phyloP scores from a whole-genome alignment of 2,888 invertebrate genomes.

The Lepidocyrtoides sp. region DNA sequence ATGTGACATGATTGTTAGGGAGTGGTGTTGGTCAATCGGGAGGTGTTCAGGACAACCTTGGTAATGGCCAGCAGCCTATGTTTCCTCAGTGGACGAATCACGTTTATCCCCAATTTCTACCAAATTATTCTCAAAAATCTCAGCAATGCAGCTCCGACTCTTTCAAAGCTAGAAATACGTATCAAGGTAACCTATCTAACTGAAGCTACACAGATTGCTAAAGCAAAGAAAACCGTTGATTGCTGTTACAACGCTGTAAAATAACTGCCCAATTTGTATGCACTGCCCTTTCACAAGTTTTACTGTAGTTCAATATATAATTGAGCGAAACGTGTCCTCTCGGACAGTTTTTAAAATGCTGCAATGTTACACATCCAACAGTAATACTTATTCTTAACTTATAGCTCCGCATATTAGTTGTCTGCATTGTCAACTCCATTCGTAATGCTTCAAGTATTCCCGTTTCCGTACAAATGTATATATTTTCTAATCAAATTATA shows the following conservation, averaged over 20 bases:
- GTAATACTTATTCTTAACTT: conserved; percentile 8
- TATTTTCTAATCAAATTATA: no score
- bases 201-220: conserved; percentile 67
- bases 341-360: conserved; percentile 35
- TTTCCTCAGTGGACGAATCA: conserved; percentile 98
- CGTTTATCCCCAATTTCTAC: conserved; percentile 97
- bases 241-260: conserved; percentile 64
- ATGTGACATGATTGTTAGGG: conserved; percentile 77
- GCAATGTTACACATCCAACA: conserved; percentile 42
- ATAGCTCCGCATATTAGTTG: conserved; percentile 37
- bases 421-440: conserved; percentile 45
- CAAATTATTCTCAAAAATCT: conserved; percentile 87
- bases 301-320: conserved; percentile 44
- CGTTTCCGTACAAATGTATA: conserved; percentile 20
- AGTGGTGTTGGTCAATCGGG: conserved; percentile 75
- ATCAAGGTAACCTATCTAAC: conserved; percentile 72
- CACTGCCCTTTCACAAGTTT: conserved; percentile 75
- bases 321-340: background rate
- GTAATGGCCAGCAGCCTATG: conserved; percentile 86
- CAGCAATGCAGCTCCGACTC: conserved; percentile 60
- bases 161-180: conserved; percentile 72
- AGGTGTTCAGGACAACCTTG: conserved; percentile 76
- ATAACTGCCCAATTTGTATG: conserved; percentile 68
- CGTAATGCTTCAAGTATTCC: conserved; percentile 19
- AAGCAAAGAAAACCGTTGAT: conserved; percentile 68